Evolutionary conservation across 2,113 vertebrate species (phyloP).

Genomic region (Callorhinus ursinus): DNA sequence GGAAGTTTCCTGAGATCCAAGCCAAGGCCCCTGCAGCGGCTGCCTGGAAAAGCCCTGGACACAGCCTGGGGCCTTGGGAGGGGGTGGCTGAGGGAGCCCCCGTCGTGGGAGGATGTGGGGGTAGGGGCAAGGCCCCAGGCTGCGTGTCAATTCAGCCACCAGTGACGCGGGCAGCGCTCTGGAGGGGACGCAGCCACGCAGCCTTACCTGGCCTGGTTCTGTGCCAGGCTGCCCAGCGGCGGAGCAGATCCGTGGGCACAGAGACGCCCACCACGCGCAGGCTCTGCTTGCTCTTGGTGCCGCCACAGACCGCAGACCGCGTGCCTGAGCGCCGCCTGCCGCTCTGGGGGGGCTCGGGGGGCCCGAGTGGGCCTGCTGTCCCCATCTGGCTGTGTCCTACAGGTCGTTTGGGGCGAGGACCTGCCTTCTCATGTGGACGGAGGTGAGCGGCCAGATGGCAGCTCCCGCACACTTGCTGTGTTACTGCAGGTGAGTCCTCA

Average conservation of each 20-base stretch:
- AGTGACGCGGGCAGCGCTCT: accelerated
- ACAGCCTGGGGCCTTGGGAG: not conserved
- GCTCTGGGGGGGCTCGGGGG: not conserved
- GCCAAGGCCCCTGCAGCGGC: not conserved
- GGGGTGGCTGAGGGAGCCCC: not conserved
- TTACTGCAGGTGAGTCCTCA: not conserved
- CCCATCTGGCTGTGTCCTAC: not conserved
- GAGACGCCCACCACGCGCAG: accelerated
- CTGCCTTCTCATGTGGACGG: not conserved
- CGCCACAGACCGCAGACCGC: not conserved
- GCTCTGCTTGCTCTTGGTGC: no score
- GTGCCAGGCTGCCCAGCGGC: not conserved
- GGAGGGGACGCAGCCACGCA: not conserved
- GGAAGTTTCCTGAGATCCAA: not conserved
- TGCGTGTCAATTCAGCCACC: not conserved
- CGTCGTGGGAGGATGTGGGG: accelerated
- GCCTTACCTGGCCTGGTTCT: not conserved
- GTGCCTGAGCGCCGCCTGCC: not conserved
- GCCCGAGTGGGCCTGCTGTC: not conserved
- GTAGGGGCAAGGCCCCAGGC: not conserved
- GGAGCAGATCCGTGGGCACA: not conserved
- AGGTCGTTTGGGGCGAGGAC: not conserved
- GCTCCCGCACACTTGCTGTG: not conserved
- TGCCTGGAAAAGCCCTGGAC: not conserved
- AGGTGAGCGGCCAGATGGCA: not conserved